phyloP scores from a whole-genome alignment of 2,113 vertebrate species.

The Craseonycteris thonglongyai region DNA sequence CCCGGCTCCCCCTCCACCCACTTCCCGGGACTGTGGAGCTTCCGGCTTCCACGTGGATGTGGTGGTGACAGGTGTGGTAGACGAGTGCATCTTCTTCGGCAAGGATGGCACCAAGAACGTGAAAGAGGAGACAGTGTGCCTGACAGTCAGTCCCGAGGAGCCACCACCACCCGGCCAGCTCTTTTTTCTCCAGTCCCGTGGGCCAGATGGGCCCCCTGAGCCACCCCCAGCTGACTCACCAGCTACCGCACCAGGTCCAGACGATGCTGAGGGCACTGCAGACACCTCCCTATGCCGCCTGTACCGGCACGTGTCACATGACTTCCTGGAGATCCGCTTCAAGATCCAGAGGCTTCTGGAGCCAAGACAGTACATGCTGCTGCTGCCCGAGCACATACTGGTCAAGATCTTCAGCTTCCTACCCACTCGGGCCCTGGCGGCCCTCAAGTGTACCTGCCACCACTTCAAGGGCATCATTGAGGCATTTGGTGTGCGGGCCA shows the following conservation, averaged over 20 bases:
- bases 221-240: conserved; percentile 71
- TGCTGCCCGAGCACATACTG: conserved; percentile 94
- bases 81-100: conserved; percentile 94
- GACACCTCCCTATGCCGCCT: conserved; percentile 92
- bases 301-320: conserved; percentile 95
- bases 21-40: conserved; percentile 74
- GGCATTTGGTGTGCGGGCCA: conserved; percentile 88
- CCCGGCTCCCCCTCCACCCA: conserved; percentile 40
- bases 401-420: conserved; percentile 94
- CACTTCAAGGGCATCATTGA: conserved; percentile 94
- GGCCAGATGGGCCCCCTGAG: conserved; percentile 78
- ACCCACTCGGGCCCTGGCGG: conserved; percentile 90
- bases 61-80: conserved; percentile 94
- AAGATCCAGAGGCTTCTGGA: conserved; percentile 95
- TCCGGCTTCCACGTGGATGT: conserved; percentile 95
- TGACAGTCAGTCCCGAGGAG: conserved; percentile 82
- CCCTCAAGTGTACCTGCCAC: conserved; percentile 95
- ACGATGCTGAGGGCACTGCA: conserved; percentile 25
- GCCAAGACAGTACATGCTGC: conserved; percentile 93
- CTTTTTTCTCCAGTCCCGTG: conserved; percentile 82
- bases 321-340: conserved; percentile 97
- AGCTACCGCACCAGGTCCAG: neutral
- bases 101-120: conserved; percentile 92
- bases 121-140: conserved; percentile 90
- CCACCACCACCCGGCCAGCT: conserved; percentile 92